Base-by-base conservation (phyloP, 1,140 invertebrate species). In the Rhyacophila brunnea region DNA sequence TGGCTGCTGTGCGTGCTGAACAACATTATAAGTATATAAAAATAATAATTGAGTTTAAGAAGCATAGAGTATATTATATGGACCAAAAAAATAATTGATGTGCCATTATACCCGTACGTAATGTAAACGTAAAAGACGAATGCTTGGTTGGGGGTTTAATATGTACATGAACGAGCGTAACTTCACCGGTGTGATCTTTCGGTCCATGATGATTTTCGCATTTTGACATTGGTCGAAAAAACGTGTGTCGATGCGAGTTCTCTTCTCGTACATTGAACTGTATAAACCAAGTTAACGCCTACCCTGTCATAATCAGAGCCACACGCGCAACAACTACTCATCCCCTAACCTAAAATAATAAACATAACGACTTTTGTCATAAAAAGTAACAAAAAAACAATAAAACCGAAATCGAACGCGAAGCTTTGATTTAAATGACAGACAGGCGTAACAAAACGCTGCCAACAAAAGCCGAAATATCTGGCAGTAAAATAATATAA, bases 371-470 rank as follows among this genome's bases (percentile, higher is more conserved):
- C 46, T 28, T 17, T n/a, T 46, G 13, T 14, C 14, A 57, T 44
- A 58, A 51, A 50, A 58, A 58, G 50, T 58, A 44, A 51, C 46
- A 42, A 23, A 58, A 57, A 50, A 58, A 58, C 44, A 58, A 58
- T 58, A 58, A 58, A 58, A 38, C n/a, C 44, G 47, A 38, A 44
- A 50, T 45, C 55, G 47, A 35, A 43, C 20, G 10, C 32, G 20
- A 35, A 13, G 47, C 46, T 34, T 57, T 57, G 55, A 58, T 50
- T 58, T 58, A 58, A 35, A 58, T 58, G 55, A 58, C 40, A 51
- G 55, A 58, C 55, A 58, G 14, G 47, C 55, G 55, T 57, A 13
- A 50, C 38, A 45, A 49, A 51, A n/a, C 14, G 18, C 10, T 45
- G 2, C 4, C 18, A 19, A 11, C 18, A 19, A n/a, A 6, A 45